Evolutionary conservation across 1,140 invertebrate genomes (phyloP).

Genomic region (Meloidogyne exigua): DNA sequence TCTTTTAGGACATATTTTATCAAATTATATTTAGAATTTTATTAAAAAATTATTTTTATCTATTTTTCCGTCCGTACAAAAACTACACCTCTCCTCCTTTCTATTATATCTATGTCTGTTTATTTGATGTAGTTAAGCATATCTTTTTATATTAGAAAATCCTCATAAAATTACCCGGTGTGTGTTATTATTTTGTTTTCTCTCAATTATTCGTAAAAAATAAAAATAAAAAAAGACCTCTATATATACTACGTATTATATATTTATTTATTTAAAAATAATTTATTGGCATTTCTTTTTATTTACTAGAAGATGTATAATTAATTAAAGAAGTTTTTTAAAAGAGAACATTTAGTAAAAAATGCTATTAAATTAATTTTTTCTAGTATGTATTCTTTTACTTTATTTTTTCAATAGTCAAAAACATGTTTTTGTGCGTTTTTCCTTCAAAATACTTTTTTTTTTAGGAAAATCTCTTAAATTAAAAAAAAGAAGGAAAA

Average conservation of each 20-base stretch:
- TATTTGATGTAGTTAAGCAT: not conserved
- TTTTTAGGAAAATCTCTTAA: not conserved
- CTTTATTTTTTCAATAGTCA: no score
- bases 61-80: not conserved
- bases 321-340: no score
- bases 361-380: no score
- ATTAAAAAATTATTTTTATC: not conserved
- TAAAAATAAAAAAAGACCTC: not conserved
- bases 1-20: not conserved
- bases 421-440: not conserved
- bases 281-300: not conserved
- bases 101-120: not conserved
- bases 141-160: not conserved
- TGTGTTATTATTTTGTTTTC: not conserved
- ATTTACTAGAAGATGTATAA: no score
- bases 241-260: no score
- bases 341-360: no score
- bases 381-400: no score
- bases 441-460: not conserved
- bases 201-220: not conserved
- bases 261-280: not conserved
- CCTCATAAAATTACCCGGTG: slow-evolving; percentile 1
- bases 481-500: not conserved
- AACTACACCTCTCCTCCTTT: not conserved
- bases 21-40: not conserved